phyloP scores from a whole-genome alignment of 2,888 invertebrate species.

The Tribolium freemani region DNA sequence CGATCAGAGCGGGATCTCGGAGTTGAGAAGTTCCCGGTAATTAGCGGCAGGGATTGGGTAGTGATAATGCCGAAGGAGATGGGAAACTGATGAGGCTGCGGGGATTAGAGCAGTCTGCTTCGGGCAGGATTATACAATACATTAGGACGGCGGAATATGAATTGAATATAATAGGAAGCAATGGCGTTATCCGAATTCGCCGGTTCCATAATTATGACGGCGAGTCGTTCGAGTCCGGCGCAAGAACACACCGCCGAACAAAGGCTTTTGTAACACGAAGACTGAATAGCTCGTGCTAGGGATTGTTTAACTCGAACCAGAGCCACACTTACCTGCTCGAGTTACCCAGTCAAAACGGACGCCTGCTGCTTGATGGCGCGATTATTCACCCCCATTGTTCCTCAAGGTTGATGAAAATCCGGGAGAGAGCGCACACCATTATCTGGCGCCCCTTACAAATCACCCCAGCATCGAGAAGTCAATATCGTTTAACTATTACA shows the following conservation, averaged over 20 bases:
- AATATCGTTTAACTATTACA: constrained; percentile 65
- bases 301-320: constrained; percentile 44
- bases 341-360: constrained; percentile 44
- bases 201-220: constrained; percentile 46
- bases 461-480: constrained; percentile 61
- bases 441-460: constrained; percentile 61
- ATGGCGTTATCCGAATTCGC: constrained; percentile 49
- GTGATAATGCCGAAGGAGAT: constrained; percentile 65
- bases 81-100: constrained; percentile 66
- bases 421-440: constrained; percentile 56
- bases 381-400: constrained; percentile 61
- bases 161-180: constrained; percentile 59
- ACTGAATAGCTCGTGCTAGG: constrained; percentile 43
- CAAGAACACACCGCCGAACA: constrained; percentile 21
- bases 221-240: constrained; percentile 1
- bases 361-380: constrained; percentile 56
- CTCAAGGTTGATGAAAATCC: constrained; percentile 60
- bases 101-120: constrained; percentile 61
- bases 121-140: constrained; percentile 62
- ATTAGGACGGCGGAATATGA: constrained; percentile 59
- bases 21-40: constrained; percentile 64
- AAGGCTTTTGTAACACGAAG: constrained; percentile 26
- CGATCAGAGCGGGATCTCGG: constrained; percentile 58
- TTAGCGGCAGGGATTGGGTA: constrained; percentile 64
- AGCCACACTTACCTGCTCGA: constrained; percentile 44